Percentiles rank a stretch among this genome's conserved stretches.
Evolutionary conservation across 2,888 invertebrate genomes (phyloP).

Genomic region (Chironomus riparius): DNA sequence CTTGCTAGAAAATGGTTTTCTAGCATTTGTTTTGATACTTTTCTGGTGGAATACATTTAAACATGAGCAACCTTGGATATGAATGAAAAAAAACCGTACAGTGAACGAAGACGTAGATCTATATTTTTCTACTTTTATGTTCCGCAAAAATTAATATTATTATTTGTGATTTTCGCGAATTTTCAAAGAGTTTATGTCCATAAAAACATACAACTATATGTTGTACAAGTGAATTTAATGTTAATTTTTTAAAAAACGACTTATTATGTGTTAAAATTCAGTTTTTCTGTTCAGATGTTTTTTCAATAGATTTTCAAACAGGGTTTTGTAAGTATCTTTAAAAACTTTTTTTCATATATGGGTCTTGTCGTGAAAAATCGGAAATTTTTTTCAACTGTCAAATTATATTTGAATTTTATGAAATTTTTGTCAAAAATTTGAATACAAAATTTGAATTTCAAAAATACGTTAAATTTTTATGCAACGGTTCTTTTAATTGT

Average conservation of each 20-base stretch:
- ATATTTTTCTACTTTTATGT: neutral
- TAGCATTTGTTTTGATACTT: neutral
- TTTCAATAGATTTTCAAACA: neutral
- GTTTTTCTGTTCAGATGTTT: constrained; percentile 17
- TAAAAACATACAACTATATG: neutral
- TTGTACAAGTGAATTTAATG: neutral
- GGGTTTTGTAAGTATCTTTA: constrained; percentile 16
- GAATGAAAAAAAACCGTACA: neutral
- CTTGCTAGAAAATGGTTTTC: no score
- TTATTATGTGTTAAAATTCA: constrained; percentile 9
- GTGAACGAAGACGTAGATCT: neutral
- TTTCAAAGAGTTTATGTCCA: neutral
- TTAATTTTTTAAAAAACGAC: constrained; percentile 1
- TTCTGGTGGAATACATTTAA: neutral
- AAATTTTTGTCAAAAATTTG: no score
- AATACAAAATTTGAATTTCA: no score
- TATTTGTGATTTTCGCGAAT: neutral
- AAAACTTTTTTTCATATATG: neutral
- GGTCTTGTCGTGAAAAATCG: no score
- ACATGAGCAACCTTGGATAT: neutral
- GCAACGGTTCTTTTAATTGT: no score
- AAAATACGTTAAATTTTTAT: no score
- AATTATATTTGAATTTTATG: no score
- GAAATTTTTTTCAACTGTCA: no score
- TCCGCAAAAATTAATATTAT: neutral